Base-by-base conservation (phyloP, 2,888 invertebrate species). In the Tortricodes alternella region DNA sequence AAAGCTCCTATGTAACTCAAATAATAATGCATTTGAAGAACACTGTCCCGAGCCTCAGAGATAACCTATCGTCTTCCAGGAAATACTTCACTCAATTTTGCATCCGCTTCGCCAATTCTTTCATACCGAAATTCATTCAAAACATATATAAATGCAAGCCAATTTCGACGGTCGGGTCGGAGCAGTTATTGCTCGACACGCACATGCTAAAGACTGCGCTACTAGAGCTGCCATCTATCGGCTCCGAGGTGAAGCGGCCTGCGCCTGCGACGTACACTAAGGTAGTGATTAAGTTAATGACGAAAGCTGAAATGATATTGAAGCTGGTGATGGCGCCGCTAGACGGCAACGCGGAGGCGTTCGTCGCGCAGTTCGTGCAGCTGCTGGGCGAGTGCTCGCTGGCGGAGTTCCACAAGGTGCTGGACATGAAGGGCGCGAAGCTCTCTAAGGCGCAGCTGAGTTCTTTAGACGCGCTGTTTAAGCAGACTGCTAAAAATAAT, bases 21-120 rank as follows among this genome's bases (percentile, higher is more conserved):
- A 96, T 99, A 38, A 94, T 96, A 1, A 93, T 94, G 65, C 96
- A 98, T 71, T 92, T 99, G 13, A 95, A 96, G 70, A 95, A 95
- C 68, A 94, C 95, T 0, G 94, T 99, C 13, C 99, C 99, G 0
- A 91, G 94, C n/a, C 92, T 99, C 2, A 87, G 99, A 48, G 98
- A 98, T 77, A 96, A 96, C 72, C 90, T 99, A 2, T 93, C 96
- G 0, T 96, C 97, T 0, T 98, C 98, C 0, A 92, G 98, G 46
- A 99, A 99, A 87, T 99, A 99, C 79, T 99, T 99, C 85, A 99
- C 98, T 0, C 98, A 99, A 76, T 96, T 99, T 77, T 99, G 99
- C 78, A 96, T 98, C 16, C 96, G 98, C 73, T 99, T 99, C 88
- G 98, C 96, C 1, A 98, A 97, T 69, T 95, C 96, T 0, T 98